These are phyloP conservation scores for Anabas testudineus DNA, from an alignment of 2,797 vertebrate species.

Conservation along the genomic window DNA sequence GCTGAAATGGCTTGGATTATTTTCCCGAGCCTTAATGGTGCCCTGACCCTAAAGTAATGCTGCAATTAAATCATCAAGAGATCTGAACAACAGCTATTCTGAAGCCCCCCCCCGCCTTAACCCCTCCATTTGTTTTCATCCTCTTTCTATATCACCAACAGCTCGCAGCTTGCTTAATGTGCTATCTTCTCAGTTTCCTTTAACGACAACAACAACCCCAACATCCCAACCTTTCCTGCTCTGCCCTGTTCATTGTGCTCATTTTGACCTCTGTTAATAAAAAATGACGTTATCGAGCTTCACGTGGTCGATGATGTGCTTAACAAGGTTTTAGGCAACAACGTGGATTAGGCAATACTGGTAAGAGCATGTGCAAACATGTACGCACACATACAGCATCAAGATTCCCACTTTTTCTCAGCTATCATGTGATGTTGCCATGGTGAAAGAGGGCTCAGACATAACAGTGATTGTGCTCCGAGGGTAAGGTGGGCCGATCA, in stretches of 20 bases:
- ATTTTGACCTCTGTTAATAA: constrained; percentile 11
- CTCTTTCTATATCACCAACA: constrained; percentile 13
- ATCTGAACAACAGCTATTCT: constrained; percentile 10
- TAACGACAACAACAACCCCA: constrained; percentile 5
- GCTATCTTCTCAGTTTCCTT: constrained; percentile 11
- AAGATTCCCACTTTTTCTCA: constrained; percentile 45
- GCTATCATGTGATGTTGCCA: constrained; percentile 78
- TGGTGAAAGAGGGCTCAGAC: constrained; percentile 69
- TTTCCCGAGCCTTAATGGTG: constrained; percentile 16
- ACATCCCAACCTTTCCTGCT: neutral
- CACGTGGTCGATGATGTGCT: constrained; percentile 23
- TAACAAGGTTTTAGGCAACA: constrained; percentile 24
- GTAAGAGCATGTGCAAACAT: constrained; percentile 6
- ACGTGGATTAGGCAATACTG: constrained; percentile 26
- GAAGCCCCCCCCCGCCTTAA: no score
- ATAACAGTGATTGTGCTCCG: constrained; percentile 81
- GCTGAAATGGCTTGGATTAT: constrained; percentile 29
- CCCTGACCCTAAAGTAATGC: constrained; percentile 10
- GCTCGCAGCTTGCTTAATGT: constrained; percentile 10
- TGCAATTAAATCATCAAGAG: constrained; percentile 25
- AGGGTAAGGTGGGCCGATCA: constrained; percentile 74
- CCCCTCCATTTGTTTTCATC: constrained; percentile 15
- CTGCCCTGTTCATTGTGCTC: neutral
- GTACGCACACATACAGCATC: constrained; percentile 10
- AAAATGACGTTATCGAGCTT: constrained; percentile 2